Evolutionary conservation across 1,140 invertebrate species (phyloP).

Genomic region (Euura lappo): DNA sequence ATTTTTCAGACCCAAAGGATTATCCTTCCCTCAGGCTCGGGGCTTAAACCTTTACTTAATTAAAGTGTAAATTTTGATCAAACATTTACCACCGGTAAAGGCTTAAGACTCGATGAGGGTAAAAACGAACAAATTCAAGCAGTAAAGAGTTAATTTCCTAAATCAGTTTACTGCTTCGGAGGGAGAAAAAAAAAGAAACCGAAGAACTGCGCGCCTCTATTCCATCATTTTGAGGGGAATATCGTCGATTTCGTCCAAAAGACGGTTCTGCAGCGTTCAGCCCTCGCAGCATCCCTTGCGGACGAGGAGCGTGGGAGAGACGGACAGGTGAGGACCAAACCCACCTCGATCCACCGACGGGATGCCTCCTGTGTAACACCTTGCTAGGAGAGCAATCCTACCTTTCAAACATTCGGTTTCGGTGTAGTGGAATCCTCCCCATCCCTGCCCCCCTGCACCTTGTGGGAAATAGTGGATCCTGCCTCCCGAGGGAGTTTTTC

Average conservation of each 20-base stretch:
- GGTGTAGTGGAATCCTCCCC: too few species aligned
- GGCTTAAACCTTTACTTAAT: not conserved
- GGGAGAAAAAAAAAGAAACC: too few species aligned
- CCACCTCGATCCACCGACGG: not conserved
- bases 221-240: not conserved
- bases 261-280: not conserved
- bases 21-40: not conserved
- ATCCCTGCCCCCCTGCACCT: not conserved
- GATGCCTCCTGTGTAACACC: slow-evolving; percentile 2
- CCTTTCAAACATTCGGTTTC: slow-evolving; percentile 1
- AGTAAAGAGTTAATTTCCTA: not conserved
- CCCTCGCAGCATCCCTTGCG: slow-evolving; percentile 2
- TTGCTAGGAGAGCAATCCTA: slow-evolving; percentile 6
- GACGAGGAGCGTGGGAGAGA: slow-evolving; percentile 49
- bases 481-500: not conserved
- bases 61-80: not conserved
- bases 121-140: not conserved
- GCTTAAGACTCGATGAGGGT: not conserved
- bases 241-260: not conserved
- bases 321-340: slow-evolving; percentile 46
- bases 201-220: too few species aligned
- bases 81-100: not conserved
- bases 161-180: not conserved
- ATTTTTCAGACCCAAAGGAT: not conserved
- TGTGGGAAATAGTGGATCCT: not conserved